Percentiles rank a stretch among this genome's conserved stretches.
These are phyloP conservation scores for Uria lomvia DNA, from an alignment of 2,113 vertebrate species.

Conservation along the genomic window DNA sequence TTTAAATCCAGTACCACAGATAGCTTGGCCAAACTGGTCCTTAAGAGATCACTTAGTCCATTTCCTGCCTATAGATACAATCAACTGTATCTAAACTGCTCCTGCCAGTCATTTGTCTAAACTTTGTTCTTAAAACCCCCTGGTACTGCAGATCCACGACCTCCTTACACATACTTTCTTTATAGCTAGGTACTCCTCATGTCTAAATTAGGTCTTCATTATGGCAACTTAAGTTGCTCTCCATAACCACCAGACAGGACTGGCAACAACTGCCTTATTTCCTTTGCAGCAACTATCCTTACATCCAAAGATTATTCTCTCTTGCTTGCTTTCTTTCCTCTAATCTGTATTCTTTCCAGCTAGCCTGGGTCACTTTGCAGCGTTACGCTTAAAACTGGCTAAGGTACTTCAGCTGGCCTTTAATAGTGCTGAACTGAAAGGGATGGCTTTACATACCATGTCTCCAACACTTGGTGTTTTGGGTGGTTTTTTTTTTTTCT, in stretches of 20 bases:
- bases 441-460: neutral
- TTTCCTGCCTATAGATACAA: neutral
- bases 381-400: neutral
- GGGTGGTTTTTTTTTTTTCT: too few species aligned
- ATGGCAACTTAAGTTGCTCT: neutral
- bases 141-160: neutral
- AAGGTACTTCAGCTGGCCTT: neutral
- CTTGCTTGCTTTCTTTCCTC: neutral
- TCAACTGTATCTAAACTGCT: neutral
- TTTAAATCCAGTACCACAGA: neutral
- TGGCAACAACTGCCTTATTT: neutral
- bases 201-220: neutral
- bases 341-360: neutral
- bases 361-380: neutral
- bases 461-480: neutral
- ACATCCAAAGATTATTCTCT: neutral
- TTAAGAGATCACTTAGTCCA: neutral
- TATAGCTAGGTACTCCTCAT: neutral
- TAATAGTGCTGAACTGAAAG: neutral
- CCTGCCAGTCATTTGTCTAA: neutral
- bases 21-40: neutral
- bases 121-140: neutral
- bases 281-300: neutral
- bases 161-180: neutral
- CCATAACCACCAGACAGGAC: neutral